phyloP scores from a whole-genome alignment of 2,113 vertebrate species.

The Conger conger region DNA sequence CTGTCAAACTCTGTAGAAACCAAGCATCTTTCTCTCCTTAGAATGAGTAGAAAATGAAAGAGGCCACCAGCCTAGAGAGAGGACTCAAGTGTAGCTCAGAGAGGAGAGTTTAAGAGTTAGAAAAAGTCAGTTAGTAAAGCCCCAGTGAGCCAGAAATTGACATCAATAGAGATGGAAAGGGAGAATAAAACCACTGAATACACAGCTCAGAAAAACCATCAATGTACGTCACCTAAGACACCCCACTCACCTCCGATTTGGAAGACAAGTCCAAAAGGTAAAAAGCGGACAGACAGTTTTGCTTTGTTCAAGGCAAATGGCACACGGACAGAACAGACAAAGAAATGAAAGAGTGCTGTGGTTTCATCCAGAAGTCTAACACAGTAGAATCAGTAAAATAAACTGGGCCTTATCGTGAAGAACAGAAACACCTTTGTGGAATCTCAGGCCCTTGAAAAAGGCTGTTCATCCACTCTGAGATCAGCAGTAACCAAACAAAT shows the following conservation, averaged over 20 bases:
- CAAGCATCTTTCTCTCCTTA: background rate
- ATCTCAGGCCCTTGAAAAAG: background rate
- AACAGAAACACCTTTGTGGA: background rate
- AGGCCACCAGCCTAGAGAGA: slow-evolving; percentile 5
- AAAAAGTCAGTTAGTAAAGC: slow-evolving; percentile 24
- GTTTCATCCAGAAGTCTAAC: background rate
- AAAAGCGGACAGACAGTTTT: background rate
- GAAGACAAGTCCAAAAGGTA: slow-evolving; percentile 16
- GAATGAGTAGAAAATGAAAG: background rate
- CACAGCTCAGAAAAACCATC: slow-evolving; percentile 3
- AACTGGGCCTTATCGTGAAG: background rate
- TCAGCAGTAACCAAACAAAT: background rate
- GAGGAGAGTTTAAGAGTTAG: slow-evolving; percentile 14
- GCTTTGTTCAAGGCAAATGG: background rate
- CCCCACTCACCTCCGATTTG: background rate
- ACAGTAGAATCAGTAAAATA: background rate
- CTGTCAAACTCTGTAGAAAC: no score
- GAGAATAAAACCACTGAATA: slow-evolving; percentile 6
- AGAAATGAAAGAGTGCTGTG: background rate
- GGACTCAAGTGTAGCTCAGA: background rate
- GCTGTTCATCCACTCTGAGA: background rate
- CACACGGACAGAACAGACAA: background rate
- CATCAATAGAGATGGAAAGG: background rate
- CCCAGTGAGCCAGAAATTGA: background rate
- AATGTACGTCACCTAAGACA: background rate